Conservation (phyloP, 2,113 vertebrate genomes). For the Illadopsis cleaveri region DNA sequence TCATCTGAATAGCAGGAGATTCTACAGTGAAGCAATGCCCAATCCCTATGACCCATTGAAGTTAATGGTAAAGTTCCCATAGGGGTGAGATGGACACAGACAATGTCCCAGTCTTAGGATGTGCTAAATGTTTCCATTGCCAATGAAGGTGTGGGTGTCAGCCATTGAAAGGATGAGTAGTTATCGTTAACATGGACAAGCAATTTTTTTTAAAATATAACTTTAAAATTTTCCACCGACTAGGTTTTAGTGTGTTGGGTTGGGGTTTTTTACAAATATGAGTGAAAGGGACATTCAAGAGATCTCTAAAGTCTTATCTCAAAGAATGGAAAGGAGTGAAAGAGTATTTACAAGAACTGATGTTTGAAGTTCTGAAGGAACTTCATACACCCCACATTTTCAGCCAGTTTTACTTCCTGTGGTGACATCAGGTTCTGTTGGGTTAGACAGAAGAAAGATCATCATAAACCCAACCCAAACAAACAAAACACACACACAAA, state of each 20-base stretch:
- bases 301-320: not conserved
- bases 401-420: not conserved
- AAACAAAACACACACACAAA: not conserved
- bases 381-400: not conserved
- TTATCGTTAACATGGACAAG: not conserved
- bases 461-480: not conserved
- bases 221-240: not conserved
- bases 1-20: conserved; percentile 68
- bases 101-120: not conserved
- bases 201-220: not conserved
- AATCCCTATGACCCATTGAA: not conserved
- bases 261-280: not conserved
- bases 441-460: not conserved
- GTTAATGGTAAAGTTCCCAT: not conserved
- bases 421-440: not conserved
- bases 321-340: not conserved
- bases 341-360: not conserved
- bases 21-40: not conserved
- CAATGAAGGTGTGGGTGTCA: not conserved
- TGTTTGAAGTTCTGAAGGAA: not conserved
- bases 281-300: not conserved
- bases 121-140: not conserved
- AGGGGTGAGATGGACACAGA: not conserved
- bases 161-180: not conserved
- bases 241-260: not conserved